Evolutionary conservation across 2,113 vertebrate genomes (phyloP), one percentile per base, ranked within the genome.

Genomic region (Uropsilus gracilis): DNA sequence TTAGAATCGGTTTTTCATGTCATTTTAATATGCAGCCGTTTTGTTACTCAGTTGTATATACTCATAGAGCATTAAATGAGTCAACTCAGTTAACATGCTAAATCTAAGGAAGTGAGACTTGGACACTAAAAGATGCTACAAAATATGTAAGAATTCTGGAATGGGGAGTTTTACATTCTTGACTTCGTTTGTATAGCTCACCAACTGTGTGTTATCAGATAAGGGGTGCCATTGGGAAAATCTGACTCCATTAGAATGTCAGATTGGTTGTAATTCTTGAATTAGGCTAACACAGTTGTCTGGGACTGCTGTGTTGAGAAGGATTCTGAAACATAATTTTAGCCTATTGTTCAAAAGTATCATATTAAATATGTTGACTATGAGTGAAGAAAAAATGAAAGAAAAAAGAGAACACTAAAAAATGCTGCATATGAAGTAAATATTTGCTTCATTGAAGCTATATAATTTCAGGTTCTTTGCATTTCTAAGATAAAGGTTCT

Each of bases 401-500:
- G n/a, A n/a, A n/a, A n/a, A n/a, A n/a, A n/a, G n/a, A n/a, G n/a
- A n/a, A n/a, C n/a, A n/a, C n/a, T n/a, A 93, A 77, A 84, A 28
- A 89, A 28, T 24, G 61, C 11, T 64, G 66, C 9, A 81, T 80
- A 20, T 53, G 73, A 92, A 82, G 20, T n/a, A 53, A 93, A 37
- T 85, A 86, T 85, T 85, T 94, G 16, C 55, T 69, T 18, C 11
- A 26, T 30, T 34, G 26, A 7, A 24, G 10, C 68, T 69, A 26
- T 24, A 37, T 39, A 39, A 55, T 55, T 55, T 48, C 18, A 84
- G 1, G 6, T 17, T 80, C 20, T 87, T 89, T 86, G n/a, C 81
- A 55, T 44, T 86, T 91, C 14, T 61, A 80, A 95, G 86, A 64
- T 59, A 61, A 94, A 28, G 30, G 20, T 89, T 78, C 20, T 83